Evolutionary conservation across 1,140 invertebrate genomes (phyloP).

Genomic region (Pteromalus puparum): DNA sequence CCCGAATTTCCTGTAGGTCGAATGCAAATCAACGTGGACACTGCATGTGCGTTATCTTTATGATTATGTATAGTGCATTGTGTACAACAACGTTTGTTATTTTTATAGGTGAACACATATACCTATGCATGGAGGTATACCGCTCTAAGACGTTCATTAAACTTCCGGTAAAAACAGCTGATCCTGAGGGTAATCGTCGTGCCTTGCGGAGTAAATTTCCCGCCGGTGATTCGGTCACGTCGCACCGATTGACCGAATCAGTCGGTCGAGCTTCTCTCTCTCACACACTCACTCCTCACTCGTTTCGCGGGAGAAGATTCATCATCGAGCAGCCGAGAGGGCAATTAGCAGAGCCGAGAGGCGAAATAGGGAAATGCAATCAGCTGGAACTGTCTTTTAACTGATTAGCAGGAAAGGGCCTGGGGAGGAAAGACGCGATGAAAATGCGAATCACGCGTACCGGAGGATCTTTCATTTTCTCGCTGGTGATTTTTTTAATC

Average conservation of each 20-base stretch:
- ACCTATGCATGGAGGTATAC: no score
- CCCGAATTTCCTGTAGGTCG: no score
- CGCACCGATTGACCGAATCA: constrained; percentile 6
- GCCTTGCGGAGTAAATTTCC: neutral
- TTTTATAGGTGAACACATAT: no score
- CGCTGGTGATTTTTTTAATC: neutral
- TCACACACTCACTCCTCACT: neutral
- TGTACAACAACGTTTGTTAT: no score
- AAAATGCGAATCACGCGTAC: constrained; percentile 20
- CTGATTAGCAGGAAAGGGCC: neutral
- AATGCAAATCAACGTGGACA: no score
- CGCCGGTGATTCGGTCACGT: constrained; percentile 15
- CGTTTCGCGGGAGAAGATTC: neutral
- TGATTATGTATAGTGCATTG: no score
- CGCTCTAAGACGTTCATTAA: neutral
- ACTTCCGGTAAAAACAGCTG: neutral
- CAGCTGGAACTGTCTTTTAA: constrained; percentile 28
- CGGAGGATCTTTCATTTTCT: neutral
- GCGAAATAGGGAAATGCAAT: constrained; percentile 36
- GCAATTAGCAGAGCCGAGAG: constrained; percentile 1
- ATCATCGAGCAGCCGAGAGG: neutral
- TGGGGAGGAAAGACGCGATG: neutral
- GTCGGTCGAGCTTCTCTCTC: neutral
- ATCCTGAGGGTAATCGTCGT: neutral
- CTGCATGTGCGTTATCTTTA: no score